Percentiles rank a stretch among this genome's conserved stretches.
phyloP scores from a whole-genome alignment of 1,140 invertebrate species.

The Arctopsyche grandis region DNA sequence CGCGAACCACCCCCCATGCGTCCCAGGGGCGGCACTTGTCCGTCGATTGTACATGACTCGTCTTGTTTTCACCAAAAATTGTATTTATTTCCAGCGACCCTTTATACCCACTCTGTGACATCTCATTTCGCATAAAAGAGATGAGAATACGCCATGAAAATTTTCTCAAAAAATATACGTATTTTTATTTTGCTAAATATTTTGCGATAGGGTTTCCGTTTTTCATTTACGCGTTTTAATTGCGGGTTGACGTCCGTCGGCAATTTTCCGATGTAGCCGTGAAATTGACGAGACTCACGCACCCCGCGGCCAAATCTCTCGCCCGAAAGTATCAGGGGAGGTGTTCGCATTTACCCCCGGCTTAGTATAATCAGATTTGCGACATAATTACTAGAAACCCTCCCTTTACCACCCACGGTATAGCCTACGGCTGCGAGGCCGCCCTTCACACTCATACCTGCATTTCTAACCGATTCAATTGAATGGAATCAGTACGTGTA shows the following conservation, averaged over 20 bases:
- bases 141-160: too few species aligned
- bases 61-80: too few species aligned
- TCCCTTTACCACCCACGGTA: not conserved
- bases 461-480: not conserved
- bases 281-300: conserved; percentile 31
- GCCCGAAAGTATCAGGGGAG: conserved; percentile 6
- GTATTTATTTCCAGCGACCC: too few species aligned
- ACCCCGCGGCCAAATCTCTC: conserved; percentile 7
- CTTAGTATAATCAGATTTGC: conserved; percentile 43
- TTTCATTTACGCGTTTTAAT: conserved; percentile 5
- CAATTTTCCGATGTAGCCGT: conserved; percentile 26
- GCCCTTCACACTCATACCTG: not conserved
- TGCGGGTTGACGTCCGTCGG: not conserved
- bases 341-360: conserved; percentile 30
- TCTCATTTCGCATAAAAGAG: too few species aligned
- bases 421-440: not conserved
- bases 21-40: conserved; percentile 42
- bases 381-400: conserved; percentile 33
- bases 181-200: too few species aligned
- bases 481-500: not conserved
- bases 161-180: too few species aligned
- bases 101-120: too few species aligned
- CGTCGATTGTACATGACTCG: not conserved
- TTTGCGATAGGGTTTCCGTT: too few species aligned
- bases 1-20: conserved; percentile 23